Evolutionary conservation across 2,113 vertebrate species (phyloP), one percentile per base, ranked within the genome.

Genomic region (Myodes glareolus): DNA sequence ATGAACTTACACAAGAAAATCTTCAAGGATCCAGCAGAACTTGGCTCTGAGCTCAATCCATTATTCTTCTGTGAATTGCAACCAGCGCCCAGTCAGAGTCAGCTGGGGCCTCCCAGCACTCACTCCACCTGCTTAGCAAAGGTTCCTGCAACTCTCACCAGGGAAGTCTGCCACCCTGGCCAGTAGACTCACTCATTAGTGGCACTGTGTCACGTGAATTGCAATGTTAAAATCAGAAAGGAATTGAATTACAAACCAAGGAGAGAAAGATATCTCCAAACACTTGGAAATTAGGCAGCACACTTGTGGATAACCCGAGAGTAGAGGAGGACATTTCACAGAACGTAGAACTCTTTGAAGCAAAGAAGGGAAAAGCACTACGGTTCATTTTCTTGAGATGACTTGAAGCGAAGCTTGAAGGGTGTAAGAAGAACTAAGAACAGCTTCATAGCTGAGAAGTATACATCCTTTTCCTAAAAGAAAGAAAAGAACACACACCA

Each of bases 1-100:
- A 6, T 10, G 1, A 33, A 78, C 52, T 7, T 5, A 33, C 0
- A 0, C 23, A 39, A n/a, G 72, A 14, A n/a, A 78, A 25, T 39
- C 31, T 13, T 14, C 10, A 5, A 36, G 14, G 3, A 8, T 29
- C 17, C 14, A 55, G n/a, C 13, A 42, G n/a, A 63, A 19, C 10
- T 7, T 14, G 45, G 12, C 4, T 65, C 14, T 85, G 81, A 65
- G 61, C 16, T 6, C 5, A 9, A 5, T 42, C 27, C 45, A 9
- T 33, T 45, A 23, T 65, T 85, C 82, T 42, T 1, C 55, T 61
- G 29, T 67, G 9, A 47, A 45, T 39, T 45, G 27, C 16, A 31
- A 1, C 45, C 77, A 31, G 45, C 5, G 33, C 7, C 47, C 5
- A 52, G 77, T 3, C 47, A 33, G 14, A 45, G 27, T 4, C 39